These are phyloP conservation scores for Perca schrenkii DNA, from an alignment of 2,113 vertebrate species.

Conservation along the genomic window DNA sequence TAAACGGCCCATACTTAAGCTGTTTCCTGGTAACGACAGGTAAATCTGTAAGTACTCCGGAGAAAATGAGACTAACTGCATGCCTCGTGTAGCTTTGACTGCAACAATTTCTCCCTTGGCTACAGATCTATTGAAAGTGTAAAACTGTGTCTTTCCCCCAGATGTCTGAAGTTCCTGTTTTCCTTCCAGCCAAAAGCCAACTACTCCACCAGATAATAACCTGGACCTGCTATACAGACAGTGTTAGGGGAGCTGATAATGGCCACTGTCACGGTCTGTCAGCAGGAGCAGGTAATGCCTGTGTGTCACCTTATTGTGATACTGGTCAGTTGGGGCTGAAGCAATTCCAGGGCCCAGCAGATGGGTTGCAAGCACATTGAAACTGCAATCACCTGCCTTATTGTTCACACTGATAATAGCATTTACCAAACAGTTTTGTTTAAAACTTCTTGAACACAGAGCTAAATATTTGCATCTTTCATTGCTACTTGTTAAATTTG, in stretches of 20 bases:
- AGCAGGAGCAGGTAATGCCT: conserved; percentile 62
- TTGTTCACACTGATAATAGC: conserved; percentile 24
- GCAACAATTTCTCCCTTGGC: conserved; percentile 58
- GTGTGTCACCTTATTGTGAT: conserved; percentile 60
- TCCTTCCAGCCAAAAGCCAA: conserved; percentile 52
- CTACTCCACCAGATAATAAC: conserved; percentile 69
- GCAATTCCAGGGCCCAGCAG: conserved; percentile 46
- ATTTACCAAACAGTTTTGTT: conserved; percentile 8
- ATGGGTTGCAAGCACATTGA: conserved; percentile 35
- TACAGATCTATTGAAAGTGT: conserved; percentile 53
- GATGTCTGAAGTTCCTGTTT: conserved; percentile 40
- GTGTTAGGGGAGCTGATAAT: conserved; percentile 63
- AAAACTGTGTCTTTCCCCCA: conserved; percentile 33
- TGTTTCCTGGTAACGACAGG: conserved; percentile 44
- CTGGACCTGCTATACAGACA: conserved; percentile 45
- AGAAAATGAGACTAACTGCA: conserved; percentile 50
- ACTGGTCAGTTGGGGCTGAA: conserved; percentile 49
- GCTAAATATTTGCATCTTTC: conserved; percentile 25
- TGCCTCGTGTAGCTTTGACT: conserved; percentile 56
- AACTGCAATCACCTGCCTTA: conserved; percentile 29
- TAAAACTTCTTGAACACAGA: not conserved
- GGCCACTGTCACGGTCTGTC: conserved; percentile 70
- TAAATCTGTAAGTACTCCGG: conserved; percentile 39
- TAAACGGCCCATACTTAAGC: conserved; percentile 31
- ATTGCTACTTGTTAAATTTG: not conserved